Evolutionary conservation across 2,888 invertebrate genomes (phyloP).

Genomic region (Oscheius sp.): DNA sequence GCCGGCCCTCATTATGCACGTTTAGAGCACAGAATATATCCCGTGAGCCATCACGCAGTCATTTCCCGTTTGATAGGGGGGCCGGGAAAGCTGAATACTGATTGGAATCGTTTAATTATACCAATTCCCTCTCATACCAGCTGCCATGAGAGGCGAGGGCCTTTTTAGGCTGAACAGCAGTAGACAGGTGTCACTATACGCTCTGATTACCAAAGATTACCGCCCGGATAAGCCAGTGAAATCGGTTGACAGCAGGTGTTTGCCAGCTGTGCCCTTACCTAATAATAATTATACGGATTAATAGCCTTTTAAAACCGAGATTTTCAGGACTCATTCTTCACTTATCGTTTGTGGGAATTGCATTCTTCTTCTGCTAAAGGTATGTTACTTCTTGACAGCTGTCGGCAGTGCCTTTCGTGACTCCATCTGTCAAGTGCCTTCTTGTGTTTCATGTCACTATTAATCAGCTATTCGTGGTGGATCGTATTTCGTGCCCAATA

Average conservation of each 20-base stretch:
- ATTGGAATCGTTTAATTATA: slow-evolving; percentile 35
- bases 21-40: slow-evolving; percentile 4
- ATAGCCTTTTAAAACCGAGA: neutral
- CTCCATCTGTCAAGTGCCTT: slow-evolving; percentile 29
- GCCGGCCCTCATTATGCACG: slow-evolving; percentile 10
- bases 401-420: slow-evolving; percentile 14
- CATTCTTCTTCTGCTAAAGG: slow-evolving; percentile 18
- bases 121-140: slow-evolving; percentile 15
- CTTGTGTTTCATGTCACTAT: slow-evolving; percentile 32
- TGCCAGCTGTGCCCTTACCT: slow-evolving; percentile 3
- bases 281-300: slow-evolving; percentile 18
- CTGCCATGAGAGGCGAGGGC: neutral
- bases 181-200: slow-evolving; percentile 23
- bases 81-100: slow-evolving; percentile 33
- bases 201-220: slow-evolving; percentile 32
- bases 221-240: slow-evolving; percentile 28
- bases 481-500: slow-evolving; percentile 25
- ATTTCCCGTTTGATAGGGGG: slow-evolving; percentile 30
- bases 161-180: slow-evolving; percentile 3
- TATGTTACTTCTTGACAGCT: slow-evolving; percentile 15
- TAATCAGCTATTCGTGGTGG: slow-evolving; percentile 30
- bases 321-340: neutral
- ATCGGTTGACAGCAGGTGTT: slow-evolving; percentile 16
- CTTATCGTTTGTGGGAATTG: neutral
- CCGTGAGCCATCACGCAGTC: slow-evolving; percentile 16